Evolutionary conservation across 1,140 invertebrate species (phyloP), one percentile per base, ranked within the genome.

Genomic region (Frieseomelitta varia): DNA sequence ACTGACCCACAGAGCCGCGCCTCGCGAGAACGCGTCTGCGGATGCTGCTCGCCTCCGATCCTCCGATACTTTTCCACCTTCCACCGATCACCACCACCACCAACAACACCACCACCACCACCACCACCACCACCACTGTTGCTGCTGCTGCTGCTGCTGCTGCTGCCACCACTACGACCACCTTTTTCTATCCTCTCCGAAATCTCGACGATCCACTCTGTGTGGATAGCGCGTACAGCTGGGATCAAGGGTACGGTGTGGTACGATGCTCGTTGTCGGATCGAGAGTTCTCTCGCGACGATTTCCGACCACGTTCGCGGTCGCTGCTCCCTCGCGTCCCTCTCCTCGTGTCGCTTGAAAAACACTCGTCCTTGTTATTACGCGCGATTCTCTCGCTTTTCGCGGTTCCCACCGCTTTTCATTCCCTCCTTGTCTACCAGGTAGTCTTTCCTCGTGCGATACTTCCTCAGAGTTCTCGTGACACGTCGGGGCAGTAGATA

Each of bases 1-100:
- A 95, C 92, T 91, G 93, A 94, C 95, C 95, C 94, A 92, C 92
- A 92, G 93, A 94, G 92, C 93, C 91, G 91, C 92, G 88, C 92
- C 92, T 92, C 92, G 92, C 90, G 82, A 87, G 39, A 87, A 90
- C 90, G 94, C 92, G 94, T 94, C 93, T 94, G 94, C 93, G 92
- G 93, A 95, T 94, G 79, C 84, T 84, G 67, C 91, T 65, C 27
- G 27, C 27, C 30, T 82, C 68, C 65, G 39, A 72, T 73, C 68
- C n/a, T 6, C 39, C 30, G 68, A 63, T 58, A 24, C 58, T 84
- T 79, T 85, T 79, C 67, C 74, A 53, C 27, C 30, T 39, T 69
- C 34, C 34, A 69, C 67, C 34, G 17, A 30, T 61, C 58, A 61
- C 58, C 58, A 61, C 58, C 58, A 61, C 58, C 24, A 61, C 58